Evolutionary conservation across 2,113 vertebrate species (phyloP), one percentile per base, ranked within the genome.

Genomic region (Charina bottae): DNA sequence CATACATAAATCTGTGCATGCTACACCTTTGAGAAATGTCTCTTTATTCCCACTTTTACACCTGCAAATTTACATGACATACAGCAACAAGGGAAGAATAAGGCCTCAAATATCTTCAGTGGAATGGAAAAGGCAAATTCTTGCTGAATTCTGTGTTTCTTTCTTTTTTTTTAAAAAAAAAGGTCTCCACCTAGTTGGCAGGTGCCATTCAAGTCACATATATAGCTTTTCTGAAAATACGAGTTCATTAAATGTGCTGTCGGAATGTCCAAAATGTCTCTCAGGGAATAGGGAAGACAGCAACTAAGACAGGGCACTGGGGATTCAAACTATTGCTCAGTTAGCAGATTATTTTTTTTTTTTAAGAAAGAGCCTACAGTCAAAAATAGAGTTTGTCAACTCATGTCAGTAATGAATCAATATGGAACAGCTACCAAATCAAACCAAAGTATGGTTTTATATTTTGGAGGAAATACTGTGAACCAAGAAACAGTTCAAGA

Each of bases 181-280:
- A 87, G 91, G 15, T 87, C 92, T 94, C 91, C 68, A 86, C 78
- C 91, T n/a, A 88, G 91, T 94, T 93, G 95, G 68, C 89, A 95
- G 91, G 90, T 94, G 92, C 88, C 94, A 93, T 93, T 95, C 94
- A 96, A 93, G 93, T 93, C 94, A 94, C 72, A 24, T 83, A 94
- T 92, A 90, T 95, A 92, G 90, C 91, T 93, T 96, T 96, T 92
- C 92, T 83, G 42, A 96, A 93, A 94, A 96, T 92, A 92, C 90
- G 92, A 95, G 86, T 94, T 95, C 95, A 96, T 96, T 96, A 95
- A 95, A 96, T 92, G 55, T 95, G 42, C 3, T 1, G 0, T 89
- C n/a, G 26, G 86, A 93, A 89, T 0, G 42, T 92, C 92, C 87
- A 0, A 78, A 89, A 89, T 83, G 56, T 64, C 92, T 94, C 92